A percentile compares a stretch with the other conserved stretches of the same genome.
These are phyloP conservation scores for Ammodytes dubius DNA, from an alignment of 2,113 vertebrate species.

Conservation along the genomic window DNA sequence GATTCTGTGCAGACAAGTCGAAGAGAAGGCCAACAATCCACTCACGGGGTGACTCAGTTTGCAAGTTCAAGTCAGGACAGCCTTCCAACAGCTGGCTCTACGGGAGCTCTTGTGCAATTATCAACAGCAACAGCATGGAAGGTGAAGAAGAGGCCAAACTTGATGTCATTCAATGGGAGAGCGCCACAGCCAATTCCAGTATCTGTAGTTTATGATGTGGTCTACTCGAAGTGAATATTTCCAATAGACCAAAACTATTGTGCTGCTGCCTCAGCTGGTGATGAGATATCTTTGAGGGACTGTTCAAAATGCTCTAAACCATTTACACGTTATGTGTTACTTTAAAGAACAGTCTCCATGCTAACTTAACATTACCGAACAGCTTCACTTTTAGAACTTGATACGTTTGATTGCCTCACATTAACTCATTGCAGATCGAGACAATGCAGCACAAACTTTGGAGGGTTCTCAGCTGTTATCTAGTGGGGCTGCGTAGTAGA, in stretches of 20 bases:
- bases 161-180: constrained; percentile 59
- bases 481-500: constrained; percentile 48
- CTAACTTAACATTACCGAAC: constrained; percentile 23
- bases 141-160: constrained; percentile 63
- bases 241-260: constrained; percentile 39
- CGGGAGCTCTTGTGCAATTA: constrained; percentile 79
- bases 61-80: constrained; percentile 81
- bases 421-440: constrained; percentile 47
- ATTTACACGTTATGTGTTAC: background rate
- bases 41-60: constrained; percentile 76
- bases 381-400: constrained; percentile 35
- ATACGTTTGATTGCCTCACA: constrained; percentile 45
- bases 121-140: constrained; percentile 73
- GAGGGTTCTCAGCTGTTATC: constrained; percentile 57
- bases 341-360: constrained; percentile 3
- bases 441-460: constrained; percentile 57
- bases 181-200: constrained; percentile 38
- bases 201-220: constrained; percentile 60
- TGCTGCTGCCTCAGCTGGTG: constrained; percentile 23
- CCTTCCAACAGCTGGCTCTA: constrained; percentile 80
- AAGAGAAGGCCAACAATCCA: constrained; percentile 60
- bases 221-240: constrained; percentile 44
- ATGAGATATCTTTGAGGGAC: constrained; percentile 31
- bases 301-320: constrained; percentile 34
- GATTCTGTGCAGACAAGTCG: constrained; percentile 45